Percentiles rank a stretch among this genome's conserved stretches.
phyloP scores from a whole-genome alignment of 1,140 invertebrate genomes.

The Eupristina koningsbergeri region DNA sequence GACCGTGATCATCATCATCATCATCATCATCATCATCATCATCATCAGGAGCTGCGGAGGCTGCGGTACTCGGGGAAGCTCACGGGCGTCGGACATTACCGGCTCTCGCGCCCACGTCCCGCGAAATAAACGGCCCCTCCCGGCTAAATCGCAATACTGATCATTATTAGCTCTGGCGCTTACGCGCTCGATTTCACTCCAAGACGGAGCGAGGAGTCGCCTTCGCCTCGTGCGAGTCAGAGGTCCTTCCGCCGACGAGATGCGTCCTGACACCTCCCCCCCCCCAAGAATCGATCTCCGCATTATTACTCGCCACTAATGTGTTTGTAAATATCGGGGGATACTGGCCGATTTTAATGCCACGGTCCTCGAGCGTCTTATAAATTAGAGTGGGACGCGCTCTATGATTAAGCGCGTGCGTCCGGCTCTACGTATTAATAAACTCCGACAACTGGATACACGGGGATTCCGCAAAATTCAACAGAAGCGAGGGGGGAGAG shows the following conservation, averaged over 20 bases:
- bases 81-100: slow-evolving; percentile 13
- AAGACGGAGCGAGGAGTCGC: too few species aligned
- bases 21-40: slow-evolving; percentile 25
- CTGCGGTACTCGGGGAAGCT: not conserved
- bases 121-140: slow-evolving; percentile 42
- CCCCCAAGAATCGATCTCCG: slow-evolving; percentile 7
- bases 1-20: not conserved
- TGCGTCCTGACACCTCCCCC: not conserved
- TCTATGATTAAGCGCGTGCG: slow-evolving; percentile 28
- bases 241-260: too few species aligned
- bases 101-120: slow-evolving; percentile 1
- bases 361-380: slow-evolving; percentile 12
- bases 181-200: too few species aligned
- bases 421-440: slow-evolving; percentile 26
- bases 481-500: slow-evolving; percentile 9
- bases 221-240: too few species aligned
- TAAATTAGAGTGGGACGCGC: slow-evolving; percentile 32
- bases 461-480: slow-evolving; percentile 37
- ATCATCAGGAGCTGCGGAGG: not conserved
- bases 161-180: slow-evolving; percentile 31
- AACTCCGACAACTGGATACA: not conserved
- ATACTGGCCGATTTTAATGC: slow-evolving; percentile 2
- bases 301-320: slow-evolving; percentile 45
- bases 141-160: slow-evolving; percentile 41
- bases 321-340: slow-evolving; percentile 43